Conservation (phyloP, 2,113 vertebrate genomes). For the Neopipo cinnamomea region DNA sequence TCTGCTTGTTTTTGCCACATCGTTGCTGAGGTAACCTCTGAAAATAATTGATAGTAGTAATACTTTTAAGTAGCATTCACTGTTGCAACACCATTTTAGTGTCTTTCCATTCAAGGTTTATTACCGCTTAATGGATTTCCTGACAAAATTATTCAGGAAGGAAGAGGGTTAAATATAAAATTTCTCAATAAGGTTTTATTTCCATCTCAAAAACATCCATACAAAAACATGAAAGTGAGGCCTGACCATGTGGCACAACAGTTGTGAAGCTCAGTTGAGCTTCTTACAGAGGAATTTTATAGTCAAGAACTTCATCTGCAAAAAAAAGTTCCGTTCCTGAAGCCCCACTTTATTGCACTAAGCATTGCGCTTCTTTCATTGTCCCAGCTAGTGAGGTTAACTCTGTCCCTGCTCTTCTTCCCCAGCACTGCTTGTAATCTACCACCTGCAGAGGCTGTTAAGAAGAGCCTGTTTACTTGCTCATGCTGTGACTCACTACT, state of each 20-base stretch:
- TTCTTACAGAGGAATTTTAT: not conserved
- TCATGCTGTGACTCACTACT: not conserved
- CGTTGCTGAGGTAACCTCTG: not conserved
- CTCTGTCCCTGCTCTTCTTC: not conserved
- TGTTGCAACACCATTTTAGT: not conserved
- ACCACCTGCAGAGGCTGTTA: rapidly evolving
- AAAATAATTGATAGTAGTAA: not conserved
- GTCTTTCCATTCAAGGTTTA: not conserved
- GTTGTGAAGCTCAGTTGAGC: not conserved
- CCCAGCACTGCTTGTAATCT: not conserved
- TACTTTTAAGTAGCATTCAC: not conserved
- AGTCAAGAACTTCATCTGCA: not conserved
- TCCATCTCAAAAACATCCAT: not conserved
- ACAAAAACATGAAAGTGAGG: not conserved
- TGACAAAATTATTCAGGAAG: not conserved
- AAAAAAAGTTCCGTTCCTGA: not conserved
- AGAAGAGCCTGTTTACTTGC: not conserved
- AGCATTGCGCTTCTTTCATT: not conserved
- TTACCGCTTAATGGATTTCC: not conserved
- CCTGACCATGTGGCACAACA: not conserved
- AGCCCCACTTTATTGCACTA: not conserved
- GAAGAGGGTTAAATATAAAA: not conserved
- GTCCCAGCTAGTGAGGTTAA: too few species aligned
- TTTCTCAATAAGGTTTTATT: not conserved
- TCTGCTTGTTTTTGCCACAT: not conserved